phyloP scores from a whole-genome alignment of 2,113 vertebrate species.

The Sclerurus mexicanus region DNA sequence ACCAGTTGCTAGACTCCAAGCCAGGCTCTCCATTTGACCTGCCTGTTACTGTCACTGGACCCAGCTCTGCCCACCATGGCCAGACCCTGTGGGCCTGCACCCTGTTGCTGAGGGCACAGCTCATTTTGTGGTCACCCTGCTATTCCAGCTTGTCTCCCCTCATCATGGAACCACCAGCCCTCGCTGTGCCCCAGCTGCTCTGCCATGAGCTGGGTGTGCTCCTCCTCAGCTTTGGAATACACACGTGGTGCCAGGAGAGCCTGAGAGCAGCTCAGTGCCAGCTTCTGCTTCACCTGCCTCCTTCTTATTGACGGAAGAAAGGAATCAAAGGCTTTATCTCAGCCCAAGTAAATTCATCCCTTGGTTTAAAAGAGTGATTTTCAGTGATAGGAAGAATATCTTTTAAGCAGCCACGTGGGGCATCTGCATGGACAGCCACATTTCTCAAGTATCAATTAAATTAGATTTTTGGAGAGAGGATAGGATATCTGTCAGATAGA shows the following conservation, averaged over 20 bases:
- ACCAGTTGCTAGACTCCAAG: neutral
- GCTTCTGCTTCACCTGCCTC: neutral
- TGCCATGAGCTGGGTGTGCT: neutral
- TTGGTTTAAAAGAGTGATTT: neutral
- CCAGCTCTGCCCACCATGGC: neutral
- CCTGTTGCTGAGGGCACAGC: neutral
- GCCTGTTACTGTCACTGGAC: neutral
- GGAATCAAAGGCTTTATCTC: neutral
- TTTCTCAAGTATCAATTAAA: neutral
- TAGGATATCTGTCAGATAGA: neutral
- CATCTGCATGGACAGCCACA: neutral
- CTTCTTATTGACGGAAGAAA: neutral
- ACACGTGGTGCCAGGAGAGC: neutral
- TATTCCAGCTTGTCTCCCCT: neutral
- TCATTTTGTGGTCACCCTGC: neutral
- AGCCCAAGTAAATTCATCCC: neutral
- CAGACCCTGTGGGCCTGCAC: neutral
- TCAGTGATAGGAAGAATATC: neutral
- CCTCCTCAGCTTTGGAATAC: neutral
- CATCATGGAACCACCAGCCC: neutral
- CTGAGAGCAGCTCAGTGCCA: neutral
- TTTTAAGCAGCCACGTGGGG: neutral
- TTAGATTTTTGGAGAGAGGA: neutral
- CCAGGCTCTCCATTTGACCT: neutral
- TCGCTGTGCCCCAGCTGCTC: fast-evolving